Conservation (phyloP, 2,113 vertebrate species). For the Cygnus atratus region DNA sequence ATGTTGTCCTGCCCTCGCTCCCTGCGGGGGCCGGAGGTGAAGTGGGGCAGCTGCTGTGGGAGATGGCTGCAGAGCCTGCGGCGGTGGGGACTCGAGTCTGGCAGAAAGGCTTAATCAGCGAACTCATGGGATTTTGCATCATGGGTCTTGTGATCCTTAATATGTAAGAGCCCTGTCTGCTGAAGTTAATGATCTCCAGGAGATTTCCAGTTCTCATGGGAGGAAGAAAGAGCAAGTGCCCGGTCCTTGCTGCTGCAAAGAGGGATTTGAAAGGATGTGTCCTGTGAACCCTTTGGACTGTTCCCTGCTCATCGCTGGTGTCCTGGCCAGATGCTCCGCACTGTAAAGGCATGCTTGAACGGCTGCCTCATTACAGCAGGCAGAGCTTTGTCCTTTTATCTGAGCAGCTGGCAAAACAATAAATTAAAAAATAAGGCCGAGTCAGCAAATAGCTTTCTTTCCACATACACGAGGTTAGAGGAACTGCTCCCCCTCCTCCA, state of each 20-base stretch:
- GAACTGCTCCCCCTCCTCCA: constrained; percentile 45
- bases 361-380: constrained; percentile 21
- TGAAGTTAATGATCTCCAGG: neutral
- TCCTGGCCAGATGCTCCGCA: neutral
- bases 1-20: neutral
- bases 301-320: rapidly evolving
- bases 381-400: constrained; percentile 49
- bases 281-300: neutral
- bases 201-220: neutral
- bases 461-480: constrained; percentile 5
- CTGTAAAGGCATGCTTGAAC: neutral
- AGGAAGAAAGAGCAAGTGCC: neutral
- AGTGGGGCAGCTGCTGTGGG: rapidly evolving
- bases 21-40: rapidly evolving
- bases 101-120: neutral
- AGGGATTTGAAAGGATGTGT: neutral
- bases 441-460: constrained; percentile 61
- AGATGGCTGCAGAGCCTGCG: rapidly evolving
- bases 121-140: constrained; percentile 17
- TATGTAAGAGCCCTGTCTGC: neutral
- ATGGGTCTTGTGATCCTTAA: constrained; percentile 29
- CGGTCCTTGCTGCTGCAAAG: rapidly evolving
- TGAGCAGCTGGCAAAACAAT: constrained; percentile 61
- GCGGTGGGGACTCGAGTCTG: neutral
- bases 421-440: constrained; percentile 30